Conservation (phyloP, 2,113 vertebrate genomes). For the Oriolus oriolus region DNA sequence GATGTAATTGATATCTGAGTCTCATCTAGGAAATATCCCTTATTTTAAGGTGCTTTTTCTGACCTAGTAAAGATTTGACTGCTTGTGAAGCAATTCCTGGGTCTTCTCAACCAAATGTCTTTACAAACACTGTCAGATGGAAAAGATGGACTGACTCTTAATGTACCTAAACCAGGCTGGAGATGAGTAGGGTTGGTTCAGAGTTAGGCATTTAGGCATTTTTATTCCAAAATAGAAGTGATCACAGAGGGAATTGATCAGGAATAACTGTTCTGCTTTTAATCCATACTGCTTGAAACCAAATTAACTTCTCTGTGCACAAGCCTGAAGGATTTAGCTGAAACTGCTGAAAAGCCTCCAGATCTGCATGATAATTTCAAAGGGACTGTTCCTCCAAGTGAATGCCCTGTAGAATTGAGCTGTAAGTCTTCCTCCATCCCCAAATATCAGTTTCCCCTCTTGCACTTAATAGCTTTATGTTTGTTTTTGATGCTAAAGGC, state of each 20-base stretch:
- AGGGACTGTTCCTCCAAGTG: neutral
- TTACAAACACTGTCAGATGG: neutral
- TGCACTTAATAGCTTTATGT: neutral
- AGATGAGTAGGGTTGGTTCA: neutral
- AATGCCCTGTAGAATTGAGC: neutral
- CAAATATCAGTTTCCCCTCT: neutral
- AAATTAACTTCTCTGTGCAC: constrained; percentile 25
- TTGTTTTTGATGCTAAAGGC: neutral
- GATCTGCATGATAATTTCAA: constrained; percentile 16
- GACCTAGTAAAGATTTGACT: neutral
- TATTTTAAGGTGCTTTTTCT: neutral
- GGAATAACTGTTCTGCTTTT: constrained; percentile 20
- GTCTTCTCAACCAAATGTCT: neutral
- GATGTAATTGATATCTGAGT: neutral
- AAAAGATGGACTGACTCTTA: neutral
- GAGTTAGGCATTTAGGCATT: neutral
- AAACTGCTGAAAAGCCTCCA: constrained; percentile 24
- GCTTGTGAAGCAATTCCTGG: neutral
- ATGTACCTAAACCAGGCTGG: neutral
- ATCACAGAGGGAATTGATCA: neutral
- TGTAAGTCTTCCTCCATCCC: neutral
- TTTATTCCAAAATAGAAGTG: neutral
- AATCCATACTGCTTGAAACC: constrained; percentile 14
- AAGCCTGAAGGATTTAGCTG: constrained; percentile 16
- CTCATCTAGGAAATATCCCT: neutral